Percentiles rank a stretch among this genome's conserved stretches.
phyloP scores from a whole-genome alignment of 1,140 invertebrate genomes.

The Nomia melanderi region DNA sequence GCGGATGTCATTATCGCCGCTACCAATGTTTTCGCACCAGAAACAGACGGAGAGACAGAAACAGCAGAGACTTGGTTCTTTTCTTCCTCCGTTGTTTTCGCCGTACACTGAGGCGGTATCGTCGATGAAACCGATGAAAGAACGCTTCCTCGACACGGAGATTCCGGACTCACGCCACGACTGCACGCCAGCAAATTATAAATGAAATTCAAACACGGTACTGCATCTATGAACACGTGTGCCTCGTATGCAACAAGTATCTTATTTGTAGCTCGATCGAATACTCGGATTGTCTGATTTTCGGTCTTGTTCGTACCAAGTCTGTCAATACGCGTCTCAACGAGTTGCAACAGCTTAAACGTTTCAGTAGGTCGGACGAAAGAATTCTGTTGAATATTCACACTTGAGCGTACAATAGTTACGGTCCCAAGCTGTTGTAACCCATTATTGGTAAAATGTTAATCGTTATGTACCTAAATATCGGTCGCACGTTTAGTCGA shows the following conservation, averaged over 20 bases:
- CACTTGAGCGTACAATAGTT: too few relatives aligned
- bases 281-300: background rate
- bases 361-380: too few relatives aligned
- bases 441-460: too few relatives aligned
- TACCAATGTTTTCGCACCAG: constrained; percentile 65
- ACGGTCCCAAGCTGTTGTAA: too few relatives aligned
- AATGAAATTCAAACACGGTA: constrained; percentile 76
- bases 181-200: constrained; percentile 79
- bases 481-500: too few relatives aligned
- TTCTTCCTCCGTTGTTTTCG: constrained; percentile 68
- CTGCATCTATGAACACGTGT: constrained; percentile 53
- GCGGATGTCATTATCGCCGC: constrained; percentile 68
- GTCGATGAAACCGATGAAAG: constrained; percentile 68
- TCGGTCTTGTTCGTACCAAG: background rate
- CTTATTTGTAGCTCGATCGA: background rate
- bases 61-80: constrained; percentile 69
- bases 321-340: too few relatives aligned
- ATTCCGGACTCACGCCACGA: constrained; percentile 73
- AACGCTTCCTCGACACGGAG: constrained; percentile 68
- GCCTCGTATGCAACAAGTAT: background rate
- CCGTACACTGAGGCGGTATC: constrained; percentile 54
- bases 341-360: too few relatives aligned
- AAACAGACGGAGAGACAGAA: too few relatives aligned
- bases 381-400: too few relatives aligned
- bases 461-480: too few relatives aligned